These are phyloP conservation scores for Athrips mouffetella DNA, from an alignment of 2,888 invertebrate genomes.

Conservation along the genomic window DNA sequence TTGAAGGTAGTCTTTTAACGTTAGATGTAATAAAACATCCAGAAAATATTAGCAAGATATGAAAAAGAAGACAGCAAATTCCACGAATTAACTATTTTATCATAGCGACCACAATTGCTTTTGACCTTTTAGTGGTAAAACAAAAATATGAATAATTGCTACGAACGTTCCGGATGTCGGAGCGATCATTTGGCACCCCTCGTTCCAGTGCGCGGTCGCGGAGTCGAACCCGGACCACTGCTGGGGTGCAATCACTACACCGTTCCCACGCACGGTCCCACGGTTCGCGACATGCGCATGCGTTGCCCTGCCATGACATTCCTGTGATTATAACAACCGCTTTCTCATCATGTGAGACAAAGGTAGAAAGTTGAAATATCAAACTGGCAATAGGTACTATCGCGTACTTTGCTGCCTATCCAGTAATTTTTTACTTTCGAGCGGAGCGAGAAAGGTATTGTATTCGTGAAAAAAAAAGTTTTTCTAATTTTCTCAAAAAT, in stretches of 20 bases:
- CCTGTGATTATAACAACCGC: constrained; percentile 54
- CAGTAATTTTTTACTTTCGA: no score
- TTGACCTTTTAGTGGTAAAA: constrained; percentile 2
- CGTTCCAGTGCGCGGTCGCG: constrained; percentile 57
- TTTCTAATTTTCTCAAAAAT: no score
- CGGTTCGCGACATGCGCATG: constrained; percentile 57
- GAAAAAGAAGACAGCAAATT: background rate
- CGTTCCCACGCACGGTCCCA: constrained; percentile 71
- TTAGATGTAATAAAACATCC: no score
- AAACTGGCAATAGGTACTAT: background rate
- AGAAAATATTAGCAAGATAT: no score
- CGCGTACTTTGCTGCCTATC: no score
- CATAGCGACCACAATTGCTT: background rate
- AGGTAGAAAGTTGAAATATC: constrained; percentile 9
- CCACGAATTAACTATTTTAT: background rate
- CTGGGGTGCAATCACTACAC: constrained; percentile 55
- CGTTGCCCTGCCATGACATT: constrained; percentile 49
- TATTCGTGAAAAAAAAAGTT: no score
- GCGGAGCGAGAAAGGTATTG: no score
- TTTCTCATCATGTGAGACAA: constrained; percentile 53
- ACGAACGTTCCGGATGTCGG: constrained; percentile 62
- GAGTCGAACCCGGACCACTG: constrained; percentile 56
- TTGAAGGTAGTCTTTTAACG: no score
- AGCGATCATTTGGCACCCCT: constrained; percentile 65
- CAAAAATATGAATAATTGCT: constrained; percentile 40